Evolutionary conservation across 2,888 invertebrate species (phyloP).

Genomic region (Alcis repandata): DNA sequence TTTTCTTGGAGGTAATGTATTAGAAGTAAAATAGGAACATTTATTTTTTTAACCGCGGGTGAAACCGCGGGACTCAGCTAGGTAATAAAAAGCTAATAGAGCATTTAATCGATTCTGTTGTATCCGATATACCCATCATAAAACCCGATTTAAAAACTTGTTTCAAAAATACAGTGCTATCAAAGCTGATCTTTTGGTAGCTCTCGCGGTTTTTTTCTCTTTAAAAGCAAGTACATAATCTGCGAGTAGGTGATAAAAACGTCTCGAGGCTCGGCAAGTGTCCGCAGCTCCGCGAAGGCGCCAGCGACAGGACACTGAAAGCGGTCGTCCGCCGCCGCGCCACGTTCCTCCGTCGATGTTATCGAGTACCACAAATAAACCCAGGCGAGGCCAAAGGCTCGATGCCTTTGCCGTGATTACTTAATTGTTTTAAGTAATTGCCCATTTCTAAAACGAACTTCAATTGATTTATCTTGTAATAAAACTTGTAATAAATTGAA

Average conservation of each 20-base stretch:
- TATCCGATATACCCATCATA: too few species aligned
- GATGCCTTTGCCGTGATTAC: conserved; percentile 10
- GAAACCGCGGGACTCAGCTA: too few species aligned
- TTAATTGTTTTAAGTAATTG: conserved; percentile 11
- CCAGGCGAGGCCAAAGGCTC: conserved; percentile 17
- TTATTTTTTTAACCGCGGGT: too few species aligned
- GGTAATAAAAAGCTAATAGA: too few species aligned
- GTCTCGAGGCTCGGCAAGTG: conserved; percentile 1
- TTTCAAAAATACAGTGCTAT: too few species aligned
- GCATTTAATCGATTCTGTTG: too few species aligned
- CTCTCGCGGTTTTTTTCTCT: background rate
- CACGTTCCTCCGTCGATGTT: conserved; percentile 15
- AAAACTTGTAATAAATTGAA: background rate
- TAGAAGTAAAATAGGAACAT: too few species aligned
- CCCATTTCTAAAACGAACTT: conserved; percentile 10
- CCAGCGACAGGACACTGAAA: conserved; percentile 8
- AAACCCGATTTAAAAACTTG: too few species aligned
- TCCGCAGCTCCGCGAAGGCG: too few species aligned
- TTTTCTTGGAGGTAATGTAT: too few species aligned
- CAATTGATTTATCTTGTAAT: conserved; percentile 2
- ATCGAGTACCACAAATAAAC: background rate
- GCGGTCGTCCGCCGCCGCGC: background rate
- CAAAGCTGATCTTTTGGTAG: background rate
- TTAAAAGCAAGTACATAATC: background rate
- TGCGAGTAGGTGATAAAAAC: background rate